Conservation (phyloP, 2,797 vertebrate genomes). For the Pyrocephalus nanus region DNA sequence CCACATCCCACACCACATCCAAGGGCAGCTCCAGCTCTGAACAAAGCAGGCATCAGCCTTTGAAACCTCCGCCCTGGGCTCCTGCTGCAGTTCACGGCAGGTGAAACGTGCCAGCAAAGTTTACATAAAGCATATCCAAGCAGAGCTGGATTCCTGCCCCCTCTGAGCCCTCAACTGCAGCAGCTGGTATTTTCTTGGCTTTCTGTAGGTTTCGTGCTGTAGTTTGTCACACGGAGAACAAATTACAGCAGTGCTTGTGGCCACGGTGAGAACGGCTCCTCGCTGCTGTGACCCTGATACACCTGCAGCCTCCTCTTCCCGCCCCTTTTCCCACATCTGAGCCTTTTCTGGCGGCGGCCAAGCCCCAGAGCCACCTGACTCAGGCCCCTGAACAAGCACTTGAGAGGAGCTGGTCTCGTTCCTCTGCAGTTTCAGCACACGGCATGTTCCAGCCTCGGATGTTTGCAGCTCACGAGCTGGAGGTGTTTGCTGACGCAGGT, state of each 20-base stretch:
- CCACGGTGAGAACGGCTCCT: accelerated
- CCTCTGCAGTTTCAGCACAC: background rate
- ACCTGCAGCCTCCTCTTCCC: background rate
- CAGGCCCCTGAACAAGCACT: background rate
- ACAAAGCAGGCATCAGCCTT: background rate
- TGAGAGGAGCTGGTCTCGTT: background rate
- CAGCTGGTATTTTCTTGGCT: background rate
- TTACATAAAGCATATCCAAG: background rate
- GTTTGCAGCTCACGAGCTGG: background rate
- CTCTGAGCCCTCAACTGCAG: background rate
- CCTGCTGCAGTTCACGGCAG: background rate
- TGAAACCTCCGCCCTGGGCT: background rate
- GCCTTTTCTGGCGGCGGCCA: background rate
- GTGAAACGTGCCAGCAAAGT: background rate
- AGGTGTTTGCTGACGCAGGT: background rate
- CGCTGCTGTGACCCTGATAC: accelerated
- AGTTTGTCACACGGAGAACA: background rate
- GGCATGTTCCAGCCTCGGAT: background rate
- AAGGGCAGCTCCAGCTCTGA: background rate
- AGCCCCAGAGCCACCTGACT: background rate
- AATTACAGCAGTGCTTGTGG: background rate
- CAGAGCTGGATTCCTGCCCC: background rate
- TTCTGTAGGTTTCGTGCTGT: background rate
- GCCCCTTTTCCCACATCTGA: background rate
- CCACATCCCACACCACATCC: background rate